Conservation (phyloP, 37 sponge, comb jelly and placozoan species). For the Oscarella lobularis region DNA sequence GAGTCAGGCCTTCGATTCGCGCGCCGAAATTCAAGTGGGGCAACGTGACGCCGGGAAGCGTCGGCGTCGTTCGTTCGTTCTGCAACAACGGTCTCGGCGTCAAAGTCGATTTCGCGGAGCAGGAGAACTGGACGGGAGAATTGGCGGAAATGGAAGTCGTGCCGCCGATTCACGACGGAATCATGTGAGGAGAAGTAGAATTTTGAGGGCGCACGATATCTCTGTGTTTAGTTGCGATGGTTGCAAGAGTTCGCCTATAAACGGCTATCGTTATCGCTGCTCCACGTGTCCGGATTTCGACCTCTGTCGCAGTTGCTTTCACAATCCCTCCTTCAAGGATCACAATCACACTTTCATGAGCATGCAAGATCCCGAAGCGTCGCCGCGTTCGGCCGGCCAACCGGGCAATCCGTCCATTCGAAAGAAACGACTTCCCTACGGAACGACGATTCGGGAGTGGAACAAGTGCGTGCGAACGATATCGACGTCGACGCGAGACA, state of each 20-base stretch:
- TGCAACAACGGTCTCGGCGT: constrained; percentile 73
- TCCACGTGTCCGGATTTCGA: constrained; percentile 80
- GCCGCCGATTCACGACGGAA: constrained; percentile 40
- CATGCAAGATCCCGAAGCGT: constrained; percentile 57
- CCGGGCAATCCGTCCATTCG: background rate
- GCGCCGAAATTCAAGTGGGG: constrained; percentile 91
- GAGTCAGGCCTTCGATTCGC: constrained; percentile 3
- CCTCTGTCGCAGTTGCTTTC: constrained; percentile 74
- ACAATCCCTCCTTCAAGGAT: constrained; percentile 28
- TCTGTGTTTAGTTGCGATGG: constrained; percentile 44
- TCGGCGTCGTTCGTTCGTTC: constrained; percentile 60
- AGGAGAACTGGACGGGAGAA: constrained; percentile 88
- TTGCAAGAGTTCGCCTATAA: constrained; percentile 56
- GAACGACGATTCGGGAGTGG: constrained; percentile 75
- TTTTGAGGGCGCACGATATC: background rate
- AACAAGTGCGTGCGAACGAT: constrained; percentile 56
- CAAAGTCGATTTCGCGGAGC: constrained; percentile 84
- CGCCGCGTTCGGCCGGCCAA: background rate
- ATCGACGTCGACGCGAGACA: constrained; percentile 57
- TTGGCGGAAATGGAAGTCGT: constrained; percentile 92
- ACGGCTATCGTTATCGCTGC: constrained; percentile 77
- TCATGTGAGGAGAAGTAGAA: too few relatives aligned
- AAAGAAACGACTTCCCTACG: constrained; percentile 5
- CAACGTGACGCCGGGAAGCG: constrained; percentile 65
- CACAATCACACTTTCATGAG: constrained; percentile 83